Percentiles rank a stretch among this genome's conserved stretches.
Conservation (phyloP, 2,888 invertebrate genomes). For the Pachycephus smyrnensis region DNA sequence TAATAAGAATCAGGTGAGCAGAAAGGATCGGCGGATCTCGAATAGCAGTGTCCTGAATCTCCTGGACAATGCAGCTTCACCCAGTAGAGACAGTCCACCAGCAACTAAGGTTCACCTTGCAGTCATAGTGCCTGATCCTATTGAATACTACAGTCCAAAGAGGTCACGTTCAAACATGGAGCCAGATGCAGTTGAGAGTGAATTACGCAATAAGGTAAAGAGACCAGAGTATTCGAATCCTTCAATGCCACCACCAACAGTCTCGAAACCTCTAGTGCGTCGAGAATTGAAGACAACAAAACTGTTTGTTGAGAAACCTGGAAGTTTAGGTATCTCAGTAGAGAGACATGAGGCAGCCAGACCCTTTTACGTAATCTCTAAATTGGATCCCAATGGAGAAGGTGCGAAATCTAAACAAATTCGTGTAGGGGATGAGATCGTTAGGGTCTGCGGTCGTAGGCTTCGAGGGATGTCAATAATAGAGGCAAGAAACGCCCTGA, state of each 20-base stretch:
- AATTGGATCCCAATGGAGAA: constrained; percentile 49
- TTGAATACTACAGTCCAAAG: constrained; percentile 54
- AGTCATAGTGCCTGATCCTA: constrained; percentile 4
- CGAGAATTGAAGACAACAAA: constrained; percentile 58
- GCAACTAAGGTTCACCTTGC: constrained; percentile 40
- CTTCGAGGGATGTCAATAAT: constrained; percentile 66
- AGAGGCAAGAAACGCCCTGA: constrained; percentile 54
- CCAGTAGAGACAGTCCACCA: constrained; percentile 61
- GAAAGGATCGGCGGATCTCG: constrained; percentile 9
- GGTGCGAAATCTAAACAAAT: constrained; percentile 66
- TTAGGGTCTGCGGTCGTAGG: constrained; percentile 71
- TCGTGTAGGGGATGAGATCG: constrained; percentile 71
- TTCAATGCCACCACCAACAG: constrained; percentile 1
- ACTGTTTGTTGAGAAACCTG: constrained; percentile 40
- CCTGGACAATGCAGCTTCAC: constrained; percentile 58
- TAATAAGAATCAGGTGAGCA: not conserved
- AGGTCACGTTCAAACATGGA: constrained; percentile 52
- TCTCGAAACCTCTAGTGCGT: constrained; percentile 39
- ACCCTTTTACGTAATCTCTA: constrained; percentile 55
- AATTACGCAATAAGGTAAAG: constrained; percentile 34
- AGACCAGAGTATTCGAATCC: constrained; percentile 29
- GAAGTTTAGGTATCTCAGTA: constrained; percentile 52
- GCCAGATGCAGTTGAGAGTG: constrained; percentile 24
- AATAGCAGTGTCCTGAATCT: constrained; percentile 41
- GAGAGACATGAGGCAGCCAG: constrained; percentile 55